Evolutionary conservation across 64 coral and sea anemone genomes (phyloP).

Genomic region (Pachyseris speciosa): DNA sequence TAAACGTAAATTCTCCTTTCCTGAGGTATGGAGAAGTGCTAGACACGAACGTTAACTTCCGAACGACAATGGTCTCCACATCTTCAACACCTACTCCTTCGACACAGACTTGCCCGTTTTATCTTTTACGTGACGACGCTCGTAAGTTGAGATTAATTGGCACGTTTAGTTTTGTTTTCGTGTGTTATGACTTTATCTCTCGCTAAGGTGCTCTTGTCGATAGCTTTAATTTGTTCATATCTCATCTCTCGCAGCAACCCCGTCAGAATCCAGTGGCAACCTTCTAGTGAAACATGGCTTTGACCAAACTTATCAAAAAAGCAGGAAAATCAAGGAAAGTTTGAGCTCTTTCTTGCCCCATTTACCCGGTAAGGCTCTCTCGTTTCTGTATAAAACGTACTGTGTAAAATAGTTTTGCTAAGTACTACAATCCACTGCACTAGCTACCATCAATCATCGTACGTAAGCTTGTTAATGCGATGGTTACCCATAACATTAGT

Average conservation of each 20-base stretch:
- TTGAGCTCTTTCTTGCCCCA: slow-evolving; percentile 95
- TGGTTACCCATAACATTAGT: too few relatives aligned
- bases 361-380: slow-evolving; percentile 82
- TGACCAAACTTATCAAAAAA: slow-evolving; percentile 94
- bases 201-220: background rate
- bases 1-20: background rate
- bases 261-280: slow-evolving; percentile 70
- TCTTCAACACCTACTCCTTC: slow-evolving; percentile 84
- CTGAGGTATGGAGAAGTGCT: background rate
- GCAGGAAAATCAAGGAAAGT: slow-evolving; percentile 97
- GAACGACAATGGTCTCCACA: slow-evolving; percentile 88
- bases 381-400: too few relatives aligned
- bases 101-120: slow-evolving; percentile 81
- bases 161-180: background rate
- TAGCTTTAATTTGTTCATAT: background rate
- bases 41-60: background rate
- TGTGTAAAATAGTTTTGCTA: too few relatives aligned
- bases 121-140: slow-evolving; percentile 82
- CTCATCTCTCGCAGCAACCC: slow-evolving; percentile 53
- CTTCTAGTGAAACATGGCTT: slow-evolving; percentile 94
- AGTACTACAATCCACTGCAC: too few relatives aligned
- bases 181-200: background rate
- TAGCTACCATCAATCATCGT: too few relatives aligned
- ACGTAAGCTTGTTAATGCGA: too few relatives aligned
- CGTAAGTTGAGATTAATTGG: slow-evolving; percentile 55